phyloP scores from a whole-genome alignment of 2,113 vertebrate species.

The Spermophilus dauricus region DNA sequence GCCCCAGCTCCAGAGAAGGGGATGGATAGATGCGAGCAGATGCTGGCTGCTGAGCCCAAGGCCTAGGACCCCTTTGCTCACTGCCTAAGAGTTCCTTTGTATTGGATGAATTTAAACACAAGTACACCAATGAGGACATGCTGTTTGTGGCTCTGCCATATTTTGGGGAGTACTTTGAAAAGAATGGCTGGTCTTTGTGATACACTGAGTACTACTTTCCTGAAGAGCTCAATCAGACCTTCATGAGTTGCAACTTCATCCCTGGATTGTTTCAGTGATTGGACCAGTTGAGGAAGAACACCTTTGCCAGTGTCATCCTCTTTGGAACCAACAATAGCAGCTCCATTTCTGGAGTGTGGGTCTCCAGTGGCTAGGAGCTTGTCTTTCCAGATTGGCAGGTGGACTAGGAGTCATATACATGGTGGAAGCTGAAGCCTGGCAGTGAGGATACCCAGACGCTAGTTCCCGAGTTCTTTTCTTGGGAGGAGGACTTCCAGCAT shows the following conservation, averaged over 20 bases:
- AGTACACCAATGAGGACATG: conserved; percentile 95
- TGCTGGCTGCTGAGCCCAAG: conserved; percentile 93
- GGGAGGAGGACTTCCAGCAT: conserved; percentile 95
- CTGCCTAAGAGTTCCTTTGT: conserved; percentile 94
- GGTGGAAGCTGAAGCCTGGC: conserved; percentile 93
- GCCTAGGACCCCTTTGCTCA: conserved; percentile 94
- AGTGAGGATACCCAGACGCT: conserved; percentile 94
- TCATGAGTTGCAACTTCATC: conserved; percentile 99
- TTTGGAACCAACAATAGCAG: no score
- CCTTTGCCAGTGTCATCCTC: no score
- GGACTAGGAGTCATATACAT: conserved; percentile 95
- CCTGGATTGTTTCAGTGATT: conserved; percentile 96
- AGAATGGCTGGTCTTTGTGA: conserved; percentile 95
- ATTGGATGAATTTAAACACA: conserved; percentile 96
- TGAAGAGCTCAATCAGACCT: conserved; percentile 92
- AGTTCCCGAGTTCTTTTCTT: conserved; percentile 95
- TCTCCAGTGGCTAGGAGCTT: no score
- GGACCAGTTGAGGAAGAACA: conserved; percentile 94
- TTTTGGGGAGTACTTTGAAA: conserved; percentile 95
- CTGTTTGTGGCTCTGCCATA: conserved; percentile 93
- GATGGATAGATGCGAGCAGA: conserved; percentile 94
- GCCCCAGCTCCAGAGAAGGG: conserved; percentile 90
- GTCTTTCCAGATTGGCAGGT: conserved; percentile 95
- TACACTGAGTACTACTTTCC: conserved; percentile 93
- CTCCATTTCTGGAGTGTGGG: no score